Evolutionary conservation across 2,888 invertebrate species (phyloP).

Genomic region (Eucriotettix oculatus): DNA sequence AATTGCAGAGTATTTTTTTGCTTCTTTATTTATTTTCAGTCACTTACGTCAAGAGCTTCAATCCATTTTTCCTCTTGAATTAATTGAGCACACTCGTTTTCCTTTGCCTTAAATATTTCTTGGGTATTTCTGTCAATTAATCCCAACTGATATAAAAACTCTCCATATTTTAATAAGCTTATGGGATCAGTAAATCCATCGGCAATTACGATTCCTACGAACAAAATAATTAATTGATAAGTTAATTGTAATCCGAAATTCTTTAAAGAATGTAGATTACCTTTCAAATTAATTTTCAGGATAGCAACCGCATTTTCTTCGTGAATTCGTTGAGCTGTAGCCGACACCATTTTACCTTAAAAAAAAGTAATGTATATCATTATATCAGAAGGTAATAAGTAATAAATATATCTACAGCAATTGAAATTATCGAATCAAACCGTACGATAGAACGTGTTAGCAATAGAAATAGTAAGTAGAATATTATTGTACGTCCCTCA

Average conservation of each 20-base stretch:
- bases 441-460: too few relatives aligned
- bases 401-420: too few relatives aligned
- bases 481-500: too few relatives aligned
- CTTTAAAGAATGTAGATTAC: constrained; percentile 40
- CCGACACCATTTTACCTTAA: constrained; percentile 9
- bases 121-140: constrained; percentile 47
- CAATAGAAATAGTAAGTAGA: too few relatives aligned
- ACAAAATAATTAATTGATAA: neutral
- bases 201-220: constrained; percentile 56
- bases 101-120: constrained; percentile 39
- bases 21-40: too few relatives aligned
- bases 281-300: constrained; percentile 51
- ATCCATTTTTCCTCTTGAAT: constrained; percentile 47
- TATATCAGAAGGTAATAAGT: too few relatives aligned
- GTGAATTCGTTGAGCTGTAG: constrained; percentile 3
- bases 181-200: constrained; percentile 67
- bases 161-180: constrained; percentile 59
- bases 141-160: constrained; percentile 65
- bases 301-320: constrained; percentile 36
- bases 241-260: neutral
- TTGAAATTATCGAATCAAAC: too few relatives aligned
- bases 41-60: constrained; percentile 44
- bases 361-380: neutral
- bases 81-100: constrained; percentile 36
- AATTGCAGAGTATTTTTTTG: too few relatives aligned